Percentiles rank a stretch among this genome's conserved stretches.
Conservation (phyloP, 2,797 vertebrate species). For the Megalops cyprinoides region DNA sequence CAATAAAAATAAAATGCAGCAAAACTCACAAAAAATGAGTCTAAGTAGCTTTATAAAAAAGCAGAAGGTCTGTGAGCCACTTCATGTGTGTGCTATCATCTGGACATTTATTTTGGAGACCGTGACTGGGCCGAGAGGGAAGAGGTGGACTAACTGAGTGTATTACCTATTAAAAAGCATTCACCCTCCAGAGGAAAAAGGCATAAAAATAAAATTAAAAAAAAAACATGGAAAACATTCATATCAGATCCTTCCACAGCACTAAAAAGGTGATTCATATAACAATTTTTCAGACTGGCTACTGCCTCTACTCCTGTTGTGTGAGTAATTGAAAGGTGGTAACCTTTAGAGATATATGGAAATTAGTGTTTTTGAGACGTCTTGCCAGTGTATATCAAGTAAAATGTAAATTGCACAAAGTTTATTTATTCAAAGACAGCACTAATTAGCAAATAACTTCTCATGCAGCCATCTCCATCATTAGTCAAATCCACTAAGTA, state of each 20-base stretch:
- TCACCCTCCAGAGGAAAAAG: background rate
- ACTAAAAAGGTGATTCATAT: background rate
- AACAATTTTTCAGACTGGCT: background rate
- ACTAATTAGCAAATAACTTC: background rate
- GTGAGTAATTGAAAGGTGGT: background rate
- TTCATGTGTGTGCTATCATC: background rate
- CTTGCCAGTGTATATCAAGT: too few relatives aligned
- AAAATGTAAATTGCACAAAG: background rate
- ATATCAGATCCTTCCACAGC: background rate
- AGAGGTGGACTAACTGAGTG: background rate
- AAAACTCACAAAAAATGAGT: background rate
- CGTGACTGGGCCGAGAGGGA: background rate
- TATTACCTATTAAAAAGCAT: background rate
- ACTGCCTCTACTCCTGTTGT: background rate
- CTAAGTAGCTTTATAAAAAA: background rate
- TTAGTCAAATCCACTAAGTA: background rate
- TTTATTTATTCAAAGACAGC: background rate
- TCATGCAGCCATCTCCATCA: background rate
- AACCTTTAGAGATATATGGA: too few relatives aligned
- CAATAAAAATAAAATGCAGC: background rate
- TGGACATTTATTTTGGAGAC: background rate
- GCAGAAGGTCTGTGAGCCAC: background rate
- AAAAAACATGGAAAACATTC: background rate
- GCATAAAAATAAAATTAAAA: constrained; percentile 4
- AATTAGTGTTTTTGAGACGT: background rate